These are phyloP conservation scores for Zaprionus capensis DNA, from an alignment of 1,140 invertebrate genomes.

Conservation along the genomic window DNA sequence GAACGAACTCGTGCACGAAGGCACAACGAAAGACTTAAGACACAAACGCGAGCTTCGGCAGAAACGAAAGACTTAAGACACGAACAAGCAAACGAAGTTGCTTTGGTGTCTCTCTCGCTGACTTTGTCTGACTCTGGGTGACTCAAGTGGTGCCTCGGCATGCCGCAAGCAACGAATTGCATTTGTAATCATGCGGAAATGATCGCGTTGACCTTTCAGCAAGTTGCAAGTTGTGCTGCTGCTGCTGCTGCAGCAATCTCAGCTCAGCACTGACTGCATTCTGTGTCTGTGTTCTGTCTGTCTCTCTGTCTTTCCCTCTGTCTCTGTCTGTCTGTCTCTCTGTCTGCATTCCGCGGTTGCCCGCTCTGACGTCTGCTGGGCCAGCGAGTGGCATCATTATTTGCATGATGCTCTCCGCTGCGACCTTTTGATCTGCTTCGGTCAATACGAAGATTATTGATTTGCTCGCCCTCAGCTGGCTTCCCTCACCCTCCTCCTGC, in stretches of 20 bases:
- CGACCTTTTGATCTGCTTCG: constrained; percentile 79
- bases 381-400: constrained; percentile 28
- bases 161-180: constrained; percentile 57
- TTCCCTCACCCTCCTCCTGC: neutral
- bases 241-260: constrained; percentile 4
- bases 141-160: constrained; percentile 18
- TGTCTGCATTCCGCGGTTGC: constrained; percentile 44
- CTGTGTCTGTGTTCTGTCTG: neutral
- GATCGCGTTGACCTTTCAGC: constrained; percentile 79
- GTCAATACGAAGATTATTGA: constrained; percentile 79
- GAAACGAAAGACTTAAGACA: constrained; percentile 7
- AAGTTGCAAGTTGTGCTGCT: constrained; percentile 41
- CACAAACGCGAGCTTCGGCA: constrained; percentile 42
- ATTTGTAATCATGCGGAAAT: constrained; percentile 83
- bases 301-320: neutral
- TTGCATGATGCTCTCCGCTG: constrained; percentile 46
- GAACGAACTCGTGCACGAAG: neutral
- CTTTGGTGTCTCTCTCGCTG: constrained; percentile 12
- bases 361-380: constrained; percentile 39
- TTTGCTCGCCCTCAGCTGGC: constrained; percentile 52
- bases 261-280: constrained; percentile 3
- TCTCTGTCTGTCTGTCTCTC: neutral
- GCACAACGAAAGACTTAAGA: constrained; percentile 45
- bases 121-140: constrained; percentile 24
- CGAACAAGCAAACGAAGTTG: neutral